A percentile compares a stretch with the other conserved stretches of the same genome.
These are phyloP conservation scores for Helarctos malayanus DNA, from an alignment of 2,797 vertebrate species.

Conservation along the genomic window DNA sequence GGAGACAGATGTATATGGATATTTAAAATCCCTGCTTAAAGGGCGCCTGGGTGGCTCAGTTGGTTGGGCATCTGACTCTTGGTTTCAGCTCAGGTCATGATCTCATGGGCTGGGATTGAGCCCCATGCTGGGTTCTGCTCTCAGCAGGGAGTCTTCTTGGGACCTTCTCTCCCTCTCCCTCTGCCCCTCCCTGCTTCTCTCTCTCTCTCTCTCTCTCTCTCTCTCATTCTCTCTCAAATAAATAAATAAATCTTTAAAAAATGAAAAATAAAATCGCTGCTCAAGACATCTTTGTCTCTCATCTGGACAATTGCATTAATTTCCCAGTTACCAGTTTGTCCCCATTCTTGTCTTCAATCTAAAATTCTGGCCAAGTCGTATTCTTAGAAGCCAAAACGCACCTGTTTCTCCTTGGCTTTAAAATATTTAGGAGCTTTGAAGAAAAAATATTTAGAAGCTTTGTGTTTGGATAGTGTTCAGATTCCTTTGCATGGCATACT, in stretches of 20 bases:
- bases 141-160: not conserved
- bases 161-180: not conserved
- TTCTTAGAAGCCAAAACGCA: not conserved
- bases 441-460: not conserved
- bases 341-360: not conserved
- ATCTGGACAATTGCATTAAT: not conserved
- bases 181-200: not conserved
- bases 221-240: not conserved
- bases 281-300: not conserved
- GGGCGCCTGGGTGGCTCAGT: not conserved
- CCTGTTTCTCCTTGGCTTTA: not conserved
- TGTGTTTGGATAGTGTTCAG: not conserved
- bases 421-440: not conserved
- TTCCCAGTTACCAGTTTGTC: not conserved
- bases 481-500: not conserved
- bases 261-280: not conserved
- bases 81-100: not conserved
- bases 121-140: not conserved
- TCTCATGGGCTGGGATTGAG: not conserved
- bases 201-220: not conserved
- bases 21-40: not conserved
- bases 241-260: not conserved
- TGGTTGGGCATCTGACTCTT: not conserved
- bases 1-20: not conserved
- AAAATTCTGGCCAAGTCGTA: not conserved